Conservation (phyloP, 1,140 invertebrate species). For the Ips nitidus region DNA sequence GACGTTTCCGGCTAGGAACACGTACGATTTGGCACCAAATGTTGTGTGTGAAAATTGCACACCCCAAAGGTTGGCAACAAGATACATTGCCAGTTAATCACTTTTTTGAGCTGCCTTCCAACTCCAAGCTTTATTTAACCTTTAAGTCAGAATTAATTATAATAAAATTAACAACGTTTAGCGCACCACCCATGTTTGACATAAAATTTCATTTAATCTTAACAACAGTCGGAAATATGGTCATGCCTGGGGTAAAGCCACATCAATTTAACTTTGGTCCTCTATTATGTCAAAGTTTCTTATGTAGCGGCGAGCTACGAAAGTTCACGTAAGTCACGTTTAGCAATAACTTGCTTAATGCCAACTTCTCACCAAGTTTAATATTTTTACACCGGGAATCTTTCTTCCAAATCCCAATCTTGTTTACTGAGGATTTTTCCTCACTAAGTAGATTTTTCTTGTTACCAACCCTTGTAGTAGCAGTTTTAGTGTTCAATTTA, state of each 20-base stretch:
- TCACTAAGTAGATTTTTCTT: too few relatives aligned
- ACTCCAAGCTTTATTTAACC: too few relatives aligned
- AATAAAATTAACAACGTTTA: too few relatives aligned
- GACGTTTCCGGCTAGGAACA: not conserved
- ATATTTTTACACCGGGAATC: not conserved
- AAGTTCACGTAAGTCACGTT: conserved; percentile 5
- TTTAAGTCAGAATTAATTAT: too few relatives aligned
- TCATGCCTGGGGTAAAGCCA: not conserved
- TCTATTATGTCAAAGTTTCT: conserved; percentile 8
- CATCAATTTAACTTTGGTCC: conserved; percentile 10
- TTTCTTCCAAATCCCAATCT: not conserved
- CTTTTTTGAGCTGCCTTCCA: not conserved
- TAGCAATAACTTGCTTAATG: conserved; percentile 6
- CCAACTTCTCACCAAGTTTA: not conserved
- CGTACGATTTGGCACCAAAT: conserved; percentile 7
- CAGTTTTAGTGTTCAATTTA: too few relatives aligned
- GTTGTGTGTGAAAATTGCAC: not conserved
- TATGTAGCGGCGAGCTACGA: not conserved
- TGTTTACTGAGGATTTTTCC: too few relatives aligned
- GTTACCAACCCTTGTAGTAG: too few relatives aligned
- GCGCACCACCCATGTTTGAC: not conserved
- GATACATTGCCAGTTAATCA: not conserved
- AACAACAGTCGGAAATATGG: conserved; percentile 1
- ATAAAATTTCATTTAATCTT: conserved; percentile 5
- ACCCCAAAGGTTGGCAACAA: not conserved